Conservation (phyloP, 2,113 vertebrate genomes). For the Mungos mungo region DNA sequence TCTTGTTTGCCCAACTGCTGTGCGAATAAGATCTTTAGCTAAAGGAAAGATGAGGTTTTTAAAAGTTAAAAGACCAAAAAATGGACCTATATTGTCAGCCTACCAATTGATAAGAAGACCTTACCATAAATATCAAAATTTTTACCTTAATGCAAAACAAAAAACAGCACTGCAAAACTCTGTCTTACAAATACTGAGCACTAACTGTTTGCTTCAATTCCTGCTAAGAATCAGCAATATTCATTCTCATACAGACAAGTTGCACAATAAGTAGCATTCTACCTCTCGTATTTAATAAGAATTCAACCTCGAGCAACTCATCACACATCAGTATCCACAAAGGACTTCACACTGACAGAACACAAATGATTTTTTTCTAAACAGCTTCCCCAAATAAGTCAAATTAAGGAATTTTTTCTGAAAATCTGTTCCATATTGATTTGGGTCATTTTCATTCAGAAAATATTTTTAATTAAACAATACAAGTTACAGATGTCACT, state of each 20-base stretch:
- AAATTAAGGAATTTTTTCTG: neutral
- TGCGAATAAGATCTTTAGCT: conserved; percentile 93
- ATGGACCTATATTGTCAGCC: neutral
- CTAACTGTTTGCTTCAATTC: neutral
- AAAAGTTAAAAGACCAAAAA: conserved; percentile 19
- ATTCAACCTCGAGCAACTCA: neutral
- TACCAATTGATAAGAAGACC: neutral
- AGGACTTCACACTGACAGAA: neutral
- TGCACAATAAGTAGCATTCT: neutral
- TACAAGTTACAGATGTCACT: neutral
- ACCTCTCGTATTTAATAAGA: neutral
- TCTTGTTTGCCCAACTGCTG: conserved; percentile 91
- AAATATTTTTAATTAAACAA: conserved; percentile 33
- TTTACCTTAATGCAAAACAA: neutral
- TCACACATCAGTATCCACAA: neutral
- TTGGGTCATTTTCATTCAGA: conserved; percentile 37
- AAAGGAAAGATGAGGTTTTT: conserved; percentile 7
- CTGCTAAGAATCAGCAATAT: neutral
- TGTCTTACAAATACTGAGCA: neutral
- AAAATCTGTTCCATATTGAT: neutral
- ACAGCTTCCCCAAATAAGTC: neutral
- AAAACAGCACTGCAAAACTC: neutral
- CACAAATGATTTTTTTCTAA: conserved; percentile 10
- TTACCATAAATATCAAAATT: neutral
- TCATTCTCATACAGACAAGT: neutral